Conservation (phyloP, 1,140 invertebrate genomes). For the Drosophila suzukii region DNA sequence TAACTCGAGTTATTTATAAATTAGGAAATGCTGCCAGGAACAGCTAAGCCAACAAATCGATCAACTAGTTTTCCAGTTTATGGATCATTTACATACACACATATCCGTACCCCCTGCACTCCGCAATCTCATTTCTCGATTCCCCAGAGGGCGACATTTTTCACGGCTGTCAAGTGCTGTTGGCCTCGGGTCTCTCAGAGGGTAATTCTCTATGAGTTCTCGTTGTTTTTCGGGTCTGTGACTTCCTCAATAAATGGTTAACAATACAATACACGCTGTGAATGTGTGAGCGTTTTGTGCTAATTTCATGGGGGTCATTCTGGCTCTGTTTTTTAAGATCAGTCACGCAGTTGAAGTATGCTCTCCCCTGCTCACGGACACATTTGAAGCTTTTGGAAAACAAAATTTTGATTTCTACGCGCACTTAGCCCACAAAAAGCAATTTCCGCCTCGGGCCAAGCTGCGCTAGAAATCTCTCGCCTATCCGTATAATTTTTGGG, state of each 20-base stretch:
- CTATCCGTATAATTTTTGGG: slow-evolving; percentile 32
- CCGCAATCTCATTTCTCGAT: slow-evolving; percentile 1
- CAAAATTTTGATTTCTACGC: slow-evolving; percentile 29
- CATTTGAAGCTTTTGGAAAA: slow-evolving; percentile 24
- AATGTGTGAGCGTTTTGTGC: slow-evolving; percentile 19
- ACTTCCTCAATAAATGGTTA: slow-evolving; percentile 47
- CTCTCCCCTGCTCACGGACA: slow-evolving; percentile 28
- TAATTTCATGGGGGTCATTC: slow-evolving; percentile 50
- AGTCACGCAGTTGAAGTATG: slow-evolving; percentile 47
- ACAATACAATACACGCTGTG: slow-evolving; percentile 14
- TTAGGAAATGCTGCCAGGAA: slow-evolving; percentile 48
- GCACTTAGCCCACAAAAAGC: slow-evolving; percentile 41
- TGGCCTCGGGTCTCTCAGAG: slow-evolving; percentile 12
- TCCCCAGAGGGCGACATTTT: slow-evolving; percentile 23
- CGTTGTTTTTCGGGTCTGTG: slow-evolving; percentile 18
- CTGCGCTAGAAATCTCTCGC: slow-evolving; percentile 25
- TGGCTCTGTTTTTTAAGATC: slow-evolving; percentile 21
- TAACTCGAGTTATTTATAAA: slow-evolving; percentile 54
- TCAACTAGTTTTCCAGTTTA: slow-evolving; percentile 46
- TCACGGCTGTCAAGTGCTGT: slow-evolving; percentile 55
- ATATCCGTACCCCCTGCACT: slow-evolving; percentile 8
- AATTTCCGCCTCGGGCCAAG: slow-evolving; percentile 23
- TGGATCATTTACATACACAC: slow-evolving; percentile 17
- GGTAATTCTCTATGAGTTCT: slow-evolving; percentile 22
- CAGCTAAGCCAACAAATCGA: slow-evolving; percentile 57